phyloP scores from a whole-genome alignment of 2,888 invertebrate genomes.

The Cantharis nigra region DNA sequence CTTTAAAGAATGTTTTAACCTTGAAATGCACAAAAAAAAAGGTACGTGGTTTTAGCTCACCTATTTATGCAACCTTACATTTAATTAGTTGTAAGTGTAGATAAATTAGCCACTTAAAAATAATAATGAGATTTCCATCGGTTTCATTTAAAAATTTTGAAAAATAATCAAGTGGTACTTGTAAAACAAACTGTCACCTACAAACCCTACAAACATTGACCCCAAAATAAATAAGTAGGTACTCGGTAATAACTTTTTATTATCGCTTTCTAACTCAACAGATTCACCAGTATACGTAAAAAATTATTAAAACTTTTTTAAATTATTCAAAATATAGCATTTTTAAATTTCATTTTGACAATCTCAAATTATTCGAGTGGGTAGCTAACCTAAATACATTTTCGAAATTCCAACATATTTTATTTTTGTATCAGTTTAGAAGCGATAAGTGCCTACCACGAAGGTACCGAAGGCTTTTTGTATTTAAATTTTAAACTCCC shows the following conservation, averaged over 20 bases:
- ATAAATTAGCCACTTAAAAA: not conserved
- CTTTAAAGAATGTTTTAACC: not conserved
- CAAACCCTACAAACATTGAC: not conserved
- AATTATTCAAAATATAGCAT: not conserved
- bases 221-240: not conserved
- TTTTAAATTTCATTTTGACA: not conserved
- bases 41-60: not conserved
- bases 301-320: not conserved
- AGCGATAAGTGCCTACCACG: not conserved
- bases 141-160: not conserved
- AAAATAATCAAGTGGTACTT: not conserved
- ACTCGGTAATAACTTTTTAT: not conserved
- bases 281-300: not conserved
- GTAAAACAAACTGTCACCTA: not conserved
- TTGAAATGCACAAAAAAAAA: not conserved
- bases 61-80: not conserved
- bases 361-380: not conserved
- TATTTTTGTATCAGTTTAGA: not conserved
- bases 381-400: not conserved
- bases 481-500: not conserved
- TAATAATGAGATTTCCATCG: not conserved
- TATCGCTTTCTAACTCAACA: not conserved
- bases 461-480: not conserved
- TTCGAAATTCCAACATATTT: not conserved
- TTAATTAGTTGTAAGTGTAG: not conserved